Evolutionary conservation across 2,797 vertebrate genomes (phyloP).

Genomic region (Muraenolepis orangiensis): DNA sequence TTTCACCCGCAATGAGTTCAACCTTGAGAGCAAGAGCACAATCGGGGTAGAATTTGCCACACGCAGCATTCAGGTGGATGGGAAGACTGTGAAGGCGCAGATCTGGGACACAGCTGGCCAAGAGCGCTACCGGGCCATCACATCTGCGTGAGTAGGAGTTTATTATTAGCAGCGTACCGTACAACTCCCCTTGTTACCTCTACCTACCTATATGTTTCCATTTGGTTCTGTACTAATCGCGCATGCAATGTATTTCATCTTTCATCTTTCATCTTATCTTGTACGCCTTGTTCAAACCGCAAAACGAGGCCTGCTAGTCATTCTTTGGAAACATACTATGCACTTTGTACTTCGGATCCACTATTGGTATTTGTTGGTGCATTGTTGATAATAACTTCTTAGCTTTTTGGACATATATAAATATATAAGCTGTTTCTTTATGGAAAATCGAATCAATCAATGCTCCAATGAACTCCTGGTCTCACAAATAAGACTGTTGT

Average conservation of each 20-base stretch:
- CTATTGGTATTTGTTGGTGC: background rate
- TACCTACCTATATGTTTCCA: background rate
- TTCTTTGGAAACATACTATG: background rate
- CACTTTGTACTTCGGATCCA: background rate
- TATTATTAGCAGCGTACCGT: background rate
- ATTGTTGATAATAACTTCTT: background rate
- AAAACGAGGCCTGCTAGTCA: background rate
- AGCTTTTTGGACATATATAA: background rate
- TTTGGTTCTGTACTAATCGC: background rate
- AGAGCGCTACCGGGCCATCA: slow-evolving; percentile 96
- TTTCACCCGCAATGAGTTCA: slow-evolving; percentile 98
- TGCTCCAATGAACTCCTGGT: background rate
- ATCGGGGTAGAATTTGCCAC: slow-evolving; percentile 98
- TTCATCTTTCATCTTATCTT: too few relatives aligned
- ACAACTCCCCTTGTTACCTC: background rate
- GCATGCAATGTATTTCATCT: background rate
- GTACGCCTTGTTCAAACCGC: background rate
- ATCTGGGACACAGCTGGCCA: slow-evolving; percentile 98
- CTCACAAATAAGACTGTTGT: background rate
- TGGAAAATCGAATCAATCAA: background rate
- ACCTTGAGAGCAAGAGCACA: slow-evolving; percentile 98
- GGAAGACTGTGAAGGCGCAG: slow-evolving; percentile 98
- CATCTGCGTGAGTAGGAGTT: slow-evolving; percentile 85
- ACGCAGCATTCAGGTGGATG: slow-evolving; percentile 96
- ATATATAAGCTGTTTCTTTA: background rate